Base-by-base conservation (phyloP, 1,140 invertebrate species). In the Alviniconcha marisindica region DNA sequence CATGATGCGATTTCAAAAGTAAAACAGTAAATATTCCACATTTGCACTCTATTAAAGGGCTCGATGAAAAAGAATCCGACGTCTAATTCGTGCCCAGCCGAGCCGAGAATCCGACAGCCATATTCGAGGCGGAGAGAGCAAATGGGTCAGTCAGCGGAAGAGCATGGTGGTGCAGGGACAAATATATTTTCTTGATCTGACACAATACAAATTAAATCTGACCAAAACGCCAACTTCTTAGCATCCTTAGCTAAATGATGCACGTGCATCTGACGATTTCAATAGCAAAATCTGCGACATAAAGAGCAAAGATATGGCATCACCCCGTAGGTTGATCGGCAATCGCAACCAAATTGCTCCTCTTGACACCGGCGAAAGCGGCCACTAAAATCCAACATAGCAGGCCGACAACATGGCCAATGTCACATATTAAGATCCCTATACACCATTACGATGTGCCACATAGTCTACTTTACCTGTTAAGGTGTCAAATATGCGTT, bases 401-500 rank as follows among this genome's bases (percentile, higher is more conserved):
- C 77, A 38, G 40, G n/a, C 21, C 51, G n/a, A 31, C 36, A 48
- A 48, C 40, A 51, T 15, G 21, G 81, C 21, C 42, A 36, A 80
- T 28, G 28, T 76, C 36, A 81, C 48, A 42, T 12, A 63, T 51
- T 81, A 76, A 60, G 42, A 82, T 81, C 42, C 42, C 33, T 38
- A 66, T 80, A 40, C 56, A 56, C 42, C 36, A 80, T 4, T 36
- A 38, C 33, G 42, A 44, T n/a, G 14, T 80, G 60, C 81, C 83
- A 87, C 77, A 83, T 83, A 66, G 78, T 88, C 87, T 56, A 66
- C 42, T 63, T 92, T 91, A 94, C 94, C 93, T 94, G 93, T 92
- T 93, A 93, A 94, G 93, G 93, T 92, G 93, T 93, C 93, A 93
- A 94, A 94, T 94, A 93, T 93, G 93, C 92, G 92, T 94, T 91